Conservation (phyloP, 2,888 invertebrate species). For the Tetragonisca angustula region DNA sequence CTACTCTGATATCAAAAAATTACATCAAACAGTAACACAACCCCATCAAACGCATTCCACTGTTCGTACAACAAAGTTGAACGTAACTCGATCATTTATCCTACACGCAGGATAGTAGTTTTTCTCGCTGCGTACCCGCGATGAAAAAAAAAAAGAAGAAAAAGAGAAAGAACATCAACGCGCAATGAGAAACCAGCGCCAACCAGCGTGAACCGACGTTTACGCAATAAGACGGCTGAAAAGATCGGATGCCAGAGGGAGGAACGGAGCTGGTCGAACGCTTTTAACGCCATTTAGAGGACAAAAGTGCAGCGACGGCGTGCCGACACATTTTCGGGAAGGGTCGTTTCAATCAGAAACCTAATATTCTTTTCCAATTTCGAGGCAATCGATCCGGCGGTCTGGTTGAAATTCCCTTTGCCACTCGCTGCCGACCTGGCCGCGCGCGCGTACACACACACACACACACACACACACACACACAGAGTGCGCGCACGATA, state of each 20-base stretch:
- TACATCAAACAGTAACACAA: not conserved
- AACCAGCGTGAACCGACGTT: not conserved
- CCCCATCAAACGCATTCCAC: not conserved
- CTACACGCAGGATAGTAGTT: not conserved
- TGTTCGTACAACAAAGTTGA: not conserved
- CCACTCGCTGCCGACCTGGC: conserved; percentile 60
- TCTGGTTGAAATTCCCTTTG: conserved; percentile 77
- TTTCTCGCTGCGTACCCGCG: not conserved
- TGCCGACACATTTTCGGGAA: conserved; percentile 70
- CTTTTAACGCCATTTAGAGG: conserved; percentile 37
- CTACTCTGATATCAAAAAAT: not conserved
- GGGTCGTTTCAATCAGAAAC: conserved; percentile 76
- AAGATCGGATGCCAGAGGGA: not conserved
- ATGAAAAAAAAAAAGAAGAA: not conserved
- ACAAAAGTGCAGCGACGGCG: conserved; percentile 53
- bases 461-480: conserved; percentile 22
- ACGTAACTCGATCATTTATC: not conserved
- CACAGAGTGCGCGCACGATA: conserved; percentile 54
- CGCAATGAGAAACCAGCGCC: not conserved
- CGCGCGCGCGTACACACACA: conserved; percentile 31
- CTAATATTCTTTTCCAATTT: conserved; percentile 77
- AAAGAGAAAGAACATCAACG: no score
- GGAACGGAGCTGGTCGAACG: not conserved
- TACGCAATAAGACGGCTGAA: not conserved
- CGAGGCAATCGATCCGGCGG: conserved; percentile 76